Evolutionary conservation across 1,140 invertebrate species (phyloP), one percentile per base, ranked within the genome.

Genomic region (Vanessa tameamea): DNA sequence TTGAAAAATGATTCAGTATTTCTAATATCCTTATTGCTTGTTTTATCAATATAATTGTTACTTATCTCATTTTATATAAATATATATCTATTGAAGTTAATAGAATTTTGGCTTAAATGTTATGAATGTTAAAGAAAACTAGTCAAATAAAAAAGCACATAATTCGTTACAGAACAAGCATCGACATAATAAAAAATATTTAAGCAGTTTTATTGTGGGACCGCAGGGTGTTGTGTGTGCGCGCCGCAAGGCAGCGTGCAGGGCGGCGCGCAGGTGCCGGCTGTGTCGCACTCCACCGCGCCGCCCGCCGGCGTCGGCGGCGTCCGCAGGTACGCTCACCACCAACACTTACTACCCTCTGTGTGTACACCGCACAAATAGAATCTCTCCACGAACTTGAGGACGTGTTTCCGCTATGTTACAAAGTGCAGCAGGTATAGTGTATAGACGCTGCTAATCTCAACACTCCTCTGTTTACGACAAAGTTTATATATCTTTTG

Each of bases 221-320:
- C 72, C 74, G 65, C 89, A 92, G 90, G 90, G 84, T 89, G 89
- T 89, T 89, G 89, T 87, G 88, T 89, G 83, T 88, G 90, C 85
- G 89, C 89, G 86, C 89, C 89, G 82, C 89, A 91, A 83, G 90
- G 90, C 83, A 91, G 88, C 81, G 88, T 89, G 86, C 89, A 91
- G 82, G 90, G 90, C 76, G 89, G 89, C 77, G 90, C 90, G 79
- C 90, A 92, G 82, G 87, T 92, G 72, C 90, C 90, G 72, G 88
- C 88, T 59, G 90, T 89, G 64, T 89, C 90, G 78, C 90, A 91
- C 86, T 88, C 89, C 78, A 92, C 90, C 74, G 88, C 89, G 77
- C 87, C 89, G 78, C 90, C 90, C 71, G 86, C 87, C 31, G 90
- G 90, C 78, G 82, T 91, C 81, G 90, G 90, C 80, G 90, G 90